Base-by-base conservation (phyloP, 2,797 vertebrate genomes). In the Alauda arvensis region DNA sequence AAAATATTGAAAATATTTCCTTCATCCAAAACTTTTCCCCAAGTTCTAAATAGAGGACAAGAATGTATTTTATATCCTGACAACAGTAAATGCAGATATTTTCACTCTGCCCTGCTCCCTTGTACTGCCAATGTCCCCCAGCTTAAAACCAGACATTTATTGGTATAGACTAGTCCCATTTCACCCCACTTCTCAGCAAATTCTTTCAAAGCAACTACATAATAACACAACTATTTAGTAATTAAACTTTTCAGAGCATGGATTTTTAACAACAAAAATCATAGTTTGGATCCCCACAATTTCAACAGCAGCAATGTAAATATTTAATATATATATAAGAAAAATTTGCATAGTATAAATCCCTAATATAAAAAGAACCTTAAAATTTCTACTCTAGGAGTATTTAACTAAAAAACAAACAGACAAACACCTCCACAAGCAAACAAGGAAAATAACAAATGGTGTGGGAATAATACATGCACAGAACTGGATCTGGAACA, bases 361-460 rank as follows among this genome's bases (percentile, higher is more conserved):
- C 4, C 10, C 16, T 49, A 43, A 87, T 83, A 33, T 21, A 45
- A 53, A 39, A 43, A 24, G 52, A 6, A 4, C 11, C 6, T 13
- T 26, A 57, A 43, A 55, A 53, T 25, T n/a, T 63, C 51, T 71
- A 21, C 12, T 29, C 1, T 15, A 34, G 19, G 8, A 51, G 5
- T 16, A 31, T 67, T 88, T 75, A 40, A 62, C 4, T 37, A 34
- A 14, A 34, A 15, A 49, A 17, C 10, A 37, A 28, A 3, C 8
- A 84, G 49, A 37, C 10, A 71, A 51, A 49, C 43, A n/a, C 1
- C 3, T 70, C 28, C 21, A 42, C 8, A 72, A 72, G 5, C 2
- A 72, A 69, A 77, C 14, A 79, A 81, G 19, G 33, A 90, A 92
- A 93, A 86, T 52, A 83, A 78, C 21, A 80, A 34, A 81, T 42